Percentiles rank a stretch among this genome's conserved stretches.
Evolutionary conservation across 2,888 invertebrate species (phyloP).

Genomic region (Yponomeuta malinellus): DNA sequence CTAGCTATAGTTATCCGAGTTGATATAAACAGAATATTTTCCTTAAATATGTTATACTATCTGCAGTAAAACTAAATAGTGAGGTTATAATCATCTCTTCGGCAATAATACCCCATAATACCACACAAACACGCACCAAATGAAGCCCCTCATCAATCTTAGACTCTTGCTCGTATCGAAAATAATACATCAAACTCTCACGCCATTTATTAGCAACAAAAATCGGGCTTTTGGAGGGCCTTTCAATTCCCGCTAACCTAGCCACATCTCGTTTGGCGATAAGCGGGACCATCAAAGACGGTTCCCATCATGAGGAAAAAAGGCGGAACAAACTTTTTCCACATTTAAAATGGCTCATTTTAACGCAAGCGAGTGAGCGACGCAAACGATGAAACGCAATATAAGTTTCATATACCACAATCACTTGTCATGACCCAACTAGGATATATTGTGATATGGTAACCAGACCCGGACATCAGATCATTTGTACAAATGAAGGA

Average conservation of each 20-base stretch:
- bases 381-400: too few relatives aligned
- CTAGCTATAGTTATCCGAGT: too few relatives aligned
- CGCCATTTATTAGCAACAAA: constrained; percentile 3
- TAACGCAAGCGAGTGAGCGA: too few relatives aligned
- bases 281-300: constrained; percentile 42
- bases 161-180: not conserved
- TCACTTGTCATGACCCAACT: too few relatives aligned
- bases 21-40: too few relatives aligned
- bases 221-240: constrained; percentile 17
- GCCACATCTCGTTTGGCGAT: constrained; percentile 49
- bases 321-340: not conserved
- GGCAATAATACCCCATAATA: not conserved
- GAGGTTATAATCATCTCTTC: not conserved
- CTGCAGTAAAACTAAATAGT: not conserved
- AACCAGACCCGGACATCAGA: too few relatives aligned
- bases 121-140: constrained; percentile 7
- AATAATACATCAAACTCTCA: constrained; percentile 3
- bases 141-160: not conserved
- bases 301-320: constrained; percentile 20
- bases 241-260: not conserved
- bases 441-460: too few relatives aligned
- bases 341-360: not conserved
- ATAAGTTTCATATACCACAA: too few relatives aligned
- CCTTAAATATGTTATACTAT: not conserved
- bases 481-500: too few relatives aligned